phyloP scores from a whole-genome alignment of 92 coral and sea anemone genomes.

The Porites lobata region DNA sequence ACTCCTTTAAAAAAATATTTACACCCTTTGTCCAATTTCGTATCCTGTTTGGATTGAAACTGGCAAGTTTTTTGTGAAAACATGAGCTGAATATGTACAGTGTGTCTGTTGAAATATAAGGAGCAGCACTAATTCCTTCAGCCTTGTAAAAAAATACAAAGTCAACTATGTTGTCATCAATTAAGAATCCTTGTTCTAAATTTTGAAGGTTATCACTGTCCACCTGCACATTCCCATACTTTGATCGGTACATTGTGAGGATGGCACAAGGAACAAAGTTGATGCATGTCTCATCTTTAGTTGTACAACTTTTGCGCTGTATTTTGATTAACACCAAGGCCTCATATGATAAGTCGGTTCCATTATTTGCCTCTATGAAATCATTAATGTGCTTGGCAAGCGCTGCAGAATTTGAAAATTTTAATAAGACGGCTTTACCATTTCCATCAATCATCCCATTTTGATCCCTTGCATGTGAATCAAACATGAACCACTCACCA shows the following conservation, averaged over 20 bases:
- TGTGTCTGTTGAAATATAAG: neutral
- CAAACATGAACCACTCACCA: constrained; percentile 21
- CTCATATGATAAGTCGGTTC: neutral
- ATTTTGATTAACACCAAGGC: constrained; percentile 1
- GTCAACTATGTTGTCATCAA: constrained; percentile 12
- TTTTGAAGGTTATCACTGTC: constrained; percentile 19
- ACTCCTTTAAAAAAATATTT: constrained; percentile 4
- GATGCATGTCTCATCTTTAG: neutral
- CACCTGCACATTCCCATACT: constrained; percentile 17
- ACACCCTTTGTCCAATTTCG: constrained; percentile 16
- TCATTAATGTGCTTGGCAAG: neutral
- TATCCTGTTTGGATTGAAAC: constrained; percentile 7
- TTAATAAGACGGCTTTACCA: constrained; percentile 10
- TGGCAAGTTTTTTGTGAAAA: constrained; percentile 22
- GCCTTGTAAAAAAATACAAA: constrained; percentile 14
- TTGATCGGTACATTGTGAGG: neutral
- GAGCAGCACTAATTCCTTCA: neutral
- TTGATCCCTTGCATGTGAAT: constrained; percentile 8
- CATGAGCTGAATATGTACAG: constrained; percentile 13
- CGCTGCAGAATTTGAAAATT: constrained; percentile 5
- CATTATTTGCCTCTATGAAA: neutral
- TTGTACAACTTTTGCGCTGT: neutral
- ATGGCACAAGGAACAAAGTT: neutral
- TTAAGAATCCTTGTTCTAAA: constrained; percentile 16
- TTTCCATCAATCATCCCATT: constrained; percentile 10